Evolutionary conservation across 2,797 vertebrate genomes (phyloP), one percentile per base, ranked within the genome.

Genomic region (Rhadinocentrus ornatus): DNA sequence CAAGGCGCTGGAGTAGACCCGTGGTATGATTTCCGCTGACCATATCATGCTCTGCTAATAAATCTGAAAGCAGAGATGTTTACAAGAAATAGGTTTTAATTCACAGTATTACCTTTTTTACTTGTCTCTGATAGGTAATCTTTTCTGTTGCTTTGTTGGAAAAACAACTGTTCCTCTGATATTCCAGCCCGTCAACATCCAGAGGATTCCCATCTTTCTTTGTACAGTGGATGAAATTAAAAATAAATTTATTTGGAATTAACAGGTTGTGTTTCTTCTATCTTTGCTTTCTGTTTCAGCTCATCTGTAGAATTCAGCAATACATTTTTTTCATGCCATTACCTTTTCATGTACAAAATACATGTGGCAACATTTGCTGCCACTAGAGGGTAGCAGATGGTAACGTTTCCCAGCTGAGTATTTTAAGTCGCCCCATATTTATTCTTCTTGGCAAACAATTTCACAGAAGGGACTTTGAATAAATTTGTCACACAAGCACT

Each of bases 1-100:
- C 60, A 99, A 99, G 87, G 97, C 97, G 27, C 92, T 99, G 86
- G 97, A 99, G 85, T 97, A 95, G 80, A 92, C 50, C 75, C 66
- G 60, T 48, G 91, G 89, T 91, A 85, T 0, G 82, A 53, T 27
- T 6, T n/a, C 29, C 44, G 20, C 57, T 22, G 6, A 35, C 66
- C 58, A 3, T 39, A 60, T 34, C 22, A 0, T 7, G 1, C 35
- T 63, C 2, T 56, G 12, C 46, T 61, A 50, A 26, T 62, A 15
- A 27, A 6, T 54, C 56, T 54, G n/a, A 53, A 60, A 58, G 12
- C 26, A 2, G 6, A 70, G 57, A 56, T 26, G n/a, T 52, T 26
- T 44, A 69, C 1, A 39, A 16, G 63, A 44, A 46, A 22, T 59
- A 1, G 12, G 0, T 1, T 2, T 15, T 37, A 2, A 3, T 13